phyloP scores from a whole-genome alignment of 2,888 invertebrate species.

The Xestia c-nigrum region DNA sequence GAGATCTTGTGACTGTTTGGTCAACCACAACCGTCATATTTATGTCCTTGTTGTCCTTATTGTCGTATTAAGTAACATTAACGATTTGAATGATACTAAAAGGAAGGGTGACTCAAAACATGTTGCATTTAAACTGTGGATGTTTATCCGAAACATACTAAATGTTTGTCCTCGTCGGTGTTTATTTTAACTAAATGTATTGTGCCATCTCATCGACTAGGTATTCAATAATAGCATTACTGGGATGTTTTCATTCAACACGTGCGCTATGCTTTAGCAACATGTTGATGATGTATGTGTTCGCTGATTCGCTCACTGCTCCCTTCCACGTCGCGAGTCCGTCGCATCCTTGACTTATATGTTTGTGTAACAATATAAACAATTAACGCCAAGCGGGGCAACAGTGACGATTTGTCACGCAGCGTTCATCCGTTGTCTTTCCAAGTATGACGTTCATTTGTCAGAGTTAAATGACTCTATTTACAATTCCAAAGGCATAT shows the following conservation, averaged over 20 bases:
- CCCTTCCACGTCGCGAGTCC: conserved; percentile 27
- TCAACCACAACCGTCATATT: conserved; percentile 51
- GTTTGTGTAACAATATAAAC: conserved; percentile 60
- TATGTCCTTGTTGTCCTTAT: conserved; percentile 42
- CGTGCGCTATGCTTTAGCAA: conserved; percentile 47
- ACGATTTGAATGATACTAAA: conserved; percentile 11
- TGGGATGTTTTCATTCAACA: conserved; percentile 65
- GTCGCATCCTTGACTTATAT: conserved; percentile 59
- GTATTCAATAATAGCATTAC: conserved; percentile 61
- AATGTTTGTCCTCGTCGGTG: conserved; percentile 40
- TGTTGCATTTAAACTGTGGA: conserved; percentile 5
- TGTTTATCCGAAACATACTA: conserved; percentile 34
- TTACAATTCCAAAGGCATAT: conserved; percentile 44
- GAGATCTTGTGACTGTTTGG: conserved; percentile 59
- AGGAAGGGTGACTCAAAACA: conserved; percentile 3
- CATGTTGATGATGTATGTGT: conserved; percentile 37
- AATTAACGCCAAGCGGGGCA: conserved; percentile 54
- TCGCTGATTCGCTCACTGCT: conserved; percentile 40
- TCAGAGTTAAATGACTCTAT: conserved; percentile 40
- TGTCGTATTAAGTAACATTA: conserved; percentile 19
- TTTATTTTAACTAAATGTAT: conserved; percentile 49
- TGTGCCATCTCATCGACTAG: conserved; percentile 54
- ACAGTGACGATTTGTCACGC: conserved; percentile 55
- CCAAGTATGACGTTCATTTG: conserved; percentile 45
- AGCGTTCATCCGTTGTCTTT: conserved; percentile 35